Evolutionary conservation across 1,140 invertebrate genomes (phyloP).

Genomic region (Temnothorax longispinosus): DNA sequence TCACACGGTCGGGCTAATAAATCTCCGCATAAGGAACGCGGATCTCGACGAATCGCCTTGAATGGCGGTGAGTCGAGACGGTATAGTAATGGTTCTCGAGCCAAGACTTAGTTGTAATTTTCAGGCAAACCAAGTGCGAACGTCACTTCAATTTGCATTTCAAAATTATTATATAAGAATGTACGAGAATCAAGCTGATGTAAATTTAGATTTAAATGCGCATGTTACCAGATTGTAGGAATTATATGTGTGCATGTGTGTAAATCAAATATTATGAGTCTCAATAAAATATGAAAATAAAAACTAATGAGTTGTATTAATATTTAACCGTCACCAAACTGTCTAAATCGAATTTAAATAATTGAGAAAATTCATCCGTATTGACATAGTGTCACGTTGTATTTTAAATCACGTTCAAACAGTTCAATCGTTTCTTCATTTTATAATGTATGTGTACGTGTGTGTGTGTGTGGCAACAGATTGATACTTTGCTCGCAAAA

Average conservation of each 20-base stretch:
- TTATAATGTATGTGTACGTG: background rate
- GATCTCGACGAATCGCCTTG: conserved; percentile 25
- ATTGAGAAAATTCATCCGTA: background rate
- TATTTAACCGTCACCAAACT: background rate
- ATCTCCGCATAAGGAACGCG: conserved; percentile 50
- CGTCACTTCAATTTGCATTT: conserved; percentile 13
- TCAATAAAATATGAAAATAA: conserved; percentile 4
- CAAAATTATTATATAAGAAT: conserved; percentile 2
- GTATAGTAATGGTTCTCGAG: background rate
- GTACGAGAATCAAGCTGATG: background rate
- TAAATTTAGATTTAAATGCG: background rate
- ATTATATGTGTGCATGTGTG: background rate
- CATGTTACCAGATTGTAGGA: background rate
- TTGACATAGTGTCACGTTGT: background rate
- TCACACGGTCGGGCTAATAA: conserved; percentile 47
- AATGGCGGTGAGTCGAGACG: background rate
- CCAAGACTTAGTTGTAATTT: conserved; percentile 4
- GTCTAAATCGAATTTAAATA: background rate
- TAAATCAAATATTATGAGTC: background rate
- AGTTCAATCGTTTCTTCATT: background rate
- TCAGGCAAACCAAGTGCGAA: conserved; percentile 1
- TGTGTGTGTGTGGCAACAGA: background rate
- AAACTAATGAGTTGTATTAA: background rate
- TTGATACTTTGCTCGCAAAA: conserved; percentile 4
- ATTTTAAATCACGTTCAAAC: background rate